phyloP scores from a whole-genome alignment of 2,113 vertebrate genomes.

The Symphodus melops region DNA sequence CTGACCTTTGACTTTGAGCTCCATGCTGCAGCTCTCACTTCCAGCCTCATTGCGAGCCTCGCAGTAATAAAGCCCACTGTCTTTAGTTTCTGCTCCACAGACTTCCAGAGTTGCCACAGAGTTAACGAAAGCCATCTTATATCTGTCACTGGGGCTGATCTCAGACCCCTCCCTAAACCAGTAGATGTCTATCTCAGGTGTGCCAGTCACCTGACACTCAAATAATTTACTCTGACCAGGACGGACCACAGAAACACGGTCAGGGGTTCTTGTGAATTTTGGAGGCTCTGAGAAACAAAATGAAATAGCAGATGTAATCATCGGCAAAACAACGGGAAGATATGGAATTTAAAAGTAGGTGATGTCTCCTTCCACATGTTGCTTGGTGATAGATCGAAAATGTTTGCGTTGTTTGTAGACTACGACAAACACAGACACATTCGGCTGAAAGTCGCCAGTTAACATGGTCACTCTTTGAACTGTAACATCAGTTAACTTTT shows the following conservation, averaged over 20 bases:
- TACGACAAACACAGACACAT: too few species aligned
- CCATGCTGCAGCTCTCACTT: constrained; percentile 94
- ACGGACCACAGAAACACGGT: constrained; percentile 88
- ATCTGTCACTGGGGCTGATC: constrained; percentile 84
- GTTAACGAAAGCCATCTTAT: constrained; percentile 86
- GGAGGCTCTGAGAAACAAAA: constrained; percentile 88
- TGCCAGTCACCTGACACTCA: constrained; percentile 94
- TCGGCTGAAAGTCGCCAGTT: too few species aligned
- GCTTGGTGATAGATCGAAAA: background rate
- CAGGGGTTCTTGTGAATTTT: constrained; percentile 92
- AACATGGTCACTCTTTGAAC: too few species aligned
- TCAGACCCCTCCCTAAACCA: constrained; percentile 97
- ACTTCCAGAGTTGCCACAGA: constrained; percentile 91
- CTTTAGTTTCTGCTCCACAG: constrained; percentile 82
- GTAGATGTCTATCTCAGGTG: constrained; percentile 91
- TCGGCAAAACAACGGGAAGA: background rate
- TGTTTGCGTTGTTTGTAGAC: too few species aligned
- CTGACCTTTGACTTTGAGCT: constrained; percentile 98
- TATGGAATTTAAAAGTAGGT: background rate
- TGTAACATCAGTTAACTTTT: too few species aligned
- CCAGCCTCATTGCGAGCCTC: constrained; percentile 98
- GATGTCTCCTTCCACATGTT: constrained; percentile 39
- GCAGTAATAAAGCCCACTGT: constrained; percentile 93
- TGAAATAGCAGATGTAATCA: constrained; percentile 23
- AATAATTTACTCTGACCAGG: constrained; percentile 90